These are phyloP conservation scores for Tigriopus californicus DNA, from an alignment of 2,888 invertebrate genomes.

Conservation along the genomic window DNA sequence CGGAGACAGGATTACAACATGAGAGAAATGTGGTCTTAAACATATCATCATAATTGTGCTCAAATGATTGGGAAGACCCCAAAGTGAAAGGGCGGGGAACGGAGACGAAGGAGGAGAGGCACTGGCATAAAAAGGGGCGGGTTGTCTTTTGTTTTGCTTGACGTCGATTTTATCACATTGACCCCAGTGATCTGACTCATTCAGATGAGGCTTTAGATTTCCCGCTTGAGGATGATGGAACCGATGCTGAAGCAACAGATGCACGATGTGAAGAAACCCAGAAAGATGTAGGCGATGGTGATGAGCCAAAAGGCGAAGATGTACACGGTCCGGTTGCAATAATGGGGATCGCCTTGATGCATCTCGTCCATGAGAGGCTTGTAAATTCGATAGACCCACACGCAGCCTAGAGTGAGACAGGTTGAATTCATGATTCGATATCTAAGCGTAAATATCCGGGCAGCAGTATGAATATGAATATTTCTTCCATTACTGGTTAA, in stretches of 20 bases:
- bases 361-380: neutral
- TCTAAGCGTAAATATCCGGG: too few relatives aligned
- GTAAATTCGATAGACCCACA: constrained; percentile 14
- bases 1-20: too few relatives aligned
- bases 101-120: too few relatives aligned
- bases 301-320: constrained; percentile 12
- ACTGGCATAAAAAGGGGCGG: too few relatives aligned
- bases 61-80: too few relatives aligned
- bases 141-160: too few relatives aligned
- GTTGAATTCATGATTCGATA: too few relatives aligned
- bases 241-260: constrained; percentile 13
- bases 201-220: neutral
- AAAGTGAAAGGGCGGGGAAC: too few relatives aligned
- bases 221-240: constrained; percentile 9
- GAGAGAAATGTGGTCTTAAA: too few relatives aligned
- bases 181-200: too few relatives aligned
- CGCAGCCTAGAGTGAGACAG: neutral
- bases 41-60: too few relatives aligned
- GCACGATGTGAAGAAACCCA: constrained; percentile 12
- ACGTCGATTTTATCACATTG: too few relatives aligned
- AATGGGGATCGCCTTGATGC: neutral
- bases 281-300: constrained; percentile 12
- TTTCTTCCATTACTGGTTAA: neutral
- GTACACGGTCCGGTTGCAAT: constrained; percentile 7
- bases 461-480: neutral